A percentile compares a stretch with the other conserved stretches of the same genome.
These are phyloP conservation scores for Cynaeus angustus DNA, from an alignment of 2,888 invertebrate species.

Conservation along the genomic window DNA sequence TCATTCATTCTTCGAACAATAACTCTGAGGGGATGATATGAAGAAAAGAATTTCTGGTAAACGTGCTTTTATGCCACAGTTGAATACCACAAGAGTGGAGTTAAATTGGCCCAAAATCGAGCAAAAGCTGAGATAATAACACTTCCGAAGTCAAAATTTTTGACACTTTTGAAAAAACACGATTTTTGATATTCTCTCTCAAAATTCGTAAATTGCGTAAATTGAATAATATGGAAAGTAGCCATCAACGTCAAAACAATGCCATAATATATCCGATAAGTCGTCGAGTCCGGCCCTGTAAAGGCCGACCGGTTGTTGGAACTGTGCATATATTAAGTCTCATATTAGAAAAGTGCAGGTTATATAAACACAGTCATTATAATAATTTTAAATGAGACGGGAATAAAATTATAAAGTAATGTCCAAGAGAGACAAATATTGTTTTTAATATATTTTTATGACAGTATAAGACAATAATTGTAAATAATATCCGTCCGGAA, in stretches of 20 bases:
- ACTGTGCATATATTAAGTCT: constrained; percentile 54
- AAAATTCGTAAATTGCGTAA: too few species aligned
- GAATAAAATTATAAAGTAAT: constrained; percentile 66
- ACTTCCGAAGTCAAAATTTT: too few species aligned
- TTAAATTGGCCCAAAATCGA: too few species aligned
- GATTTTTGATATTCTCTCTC: too few species aligned
- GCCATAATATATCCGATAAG: neutral
- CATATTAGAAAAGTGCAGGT: constrained; percentile 60
- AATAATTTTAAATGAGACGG: constrained; percentile 64
- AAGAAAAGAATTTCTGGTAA: neutral
- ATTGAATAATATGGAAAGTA: neutral
- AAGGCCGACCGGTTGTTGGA: constrained; percentile 55
- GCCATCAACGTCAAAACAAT: constrained; percentile 2
- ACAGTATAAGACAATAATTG: constrained; percentile 64
- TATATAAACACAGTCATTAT: constrained; percentile 65
- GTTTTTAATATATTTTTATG: constrained; percentile 68
- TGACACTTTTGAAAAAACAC: too few species aligned
- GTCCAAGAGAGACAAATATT: constrained; percentile 65
- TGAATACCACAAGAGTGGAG: too few species aligned
- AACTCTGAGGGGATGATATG: neutral
- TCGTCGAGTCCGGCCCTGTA: constrained; percentile 32
- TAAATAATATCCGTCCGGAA: constrained; percentile 64
- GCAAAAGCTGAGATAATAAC: too few species aligned
- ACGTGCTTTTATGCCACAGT: too few species aligned
- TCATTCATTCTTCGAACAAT: constrained; percentile 4